Base-by-base conservation (phyloP, 2,113 vertebrate species). In the Muscicapa adusta region DNA sequence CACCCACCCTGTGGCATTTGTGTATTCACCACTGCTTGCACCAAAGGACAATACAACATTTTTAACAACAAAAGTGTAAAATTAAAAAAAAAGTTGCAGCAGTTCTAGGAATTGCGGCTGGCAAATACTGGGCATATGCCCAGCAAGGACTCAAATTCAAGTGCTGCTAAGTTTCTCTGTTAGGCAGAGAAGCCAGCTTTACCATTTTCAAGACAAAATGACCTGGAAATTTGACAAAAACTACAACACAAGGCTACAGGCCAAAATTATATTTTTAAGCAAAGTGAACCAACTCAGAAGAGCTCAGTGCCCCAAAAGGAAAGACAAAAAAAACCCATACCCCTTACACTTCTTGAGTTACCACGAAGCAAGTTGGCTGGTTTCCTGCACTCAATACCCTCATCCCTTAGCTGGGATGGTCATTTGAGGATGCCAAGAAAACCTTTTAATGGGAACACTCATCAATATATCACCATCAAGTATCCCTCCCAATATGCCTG, bases 331-430 rank as follows among this genome's bases (percentile, higher is more conserved):
- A 43, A 34, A 13, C 29, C 8, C 38, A 43, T 51, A 47, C 5
- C 15, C 13, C 20, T 70, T 33, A 43, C 0, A 2, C 17, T 89
- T 81, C 80, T 83, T 38, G 9, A 36, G 83, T 63, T 63, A 67
- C 51, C 22, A 24, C 1, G 3, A 87, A 91, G 34, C 0, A 0
- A 86, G 29, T 0, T 85, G 68, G 40, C 73, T 68, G 48, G 3
- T 58, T 89, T 94, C 50, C 84, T 51, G 61, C 53, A 68, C 57
- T 79, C 1, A 2, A 89, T 40, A 76, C 33, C 24, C 31, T 74
- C 34, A 47, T 14, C 19, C 47, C 50, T 38, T 4, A 71, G 53
- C 58, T 92, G 73, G n/a, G n/a, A 60, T 34, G 34, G 58, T 50
- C 45, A 48, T 57, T 6, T 73, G 40, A 89, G 50, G 83, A 63